phyloP scores from a whole-genome alignment of 2,888 invertebrate genomes.

The Ectropis crepuscularia region DNA sequence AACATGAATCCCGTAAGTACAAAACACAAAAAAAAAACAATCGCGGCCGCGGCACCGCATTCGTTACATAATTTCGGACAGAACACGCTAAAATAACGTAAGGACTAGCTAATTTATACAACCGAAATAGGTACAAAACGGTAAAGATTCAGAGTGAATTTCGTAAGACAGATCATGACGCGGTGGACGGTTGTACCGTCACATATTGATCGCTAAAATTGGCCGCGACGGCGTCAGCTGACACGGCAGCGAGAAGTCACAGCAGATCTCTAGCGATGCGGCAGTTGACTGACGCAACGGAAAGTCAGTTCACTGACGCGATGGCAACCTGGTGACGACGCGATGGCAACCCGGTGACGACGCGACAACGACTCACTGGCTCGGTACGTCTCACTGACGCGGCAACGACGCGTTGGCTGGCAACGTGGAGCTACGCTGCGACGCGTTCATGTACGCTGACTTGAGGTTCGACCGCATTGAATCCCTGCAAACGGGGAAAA shows the following conservation, averaged over 20 bases:
- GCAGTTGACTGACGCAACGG: too few species aligned
- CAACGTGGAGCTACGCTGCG: constrained; percentile 94
- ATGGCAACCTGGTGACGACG: neutral
- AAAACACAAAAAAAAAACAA: constrained; percentile 56
- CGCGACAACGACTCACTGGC: constrained; percentile 7
- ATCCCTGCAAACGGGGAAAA: constrained; percentile 82
- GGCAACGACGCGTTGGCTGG: constrained; percentile 93
- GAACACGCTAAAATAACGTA: constrained; percentile 59
- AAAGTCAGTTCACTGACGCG: neutral
- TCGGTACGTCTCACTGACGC: constrained; percentile 71
- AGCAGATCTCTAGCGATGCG: too few species aligned
- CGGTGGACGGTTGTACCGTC: constrained; percentile 5
- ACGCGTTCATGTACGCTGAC: constrained; percentile 88
- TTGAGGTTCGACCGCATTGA: constrained; percentile 91
- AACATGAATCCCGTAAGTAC: constrained; percentile 60
- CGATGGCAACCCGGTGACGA: neutral
- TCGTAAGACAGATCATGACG: constrained; percentile 52
- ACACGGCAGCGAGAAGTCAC: neutral
- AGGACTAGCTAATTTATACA: constrained; percentile 69
- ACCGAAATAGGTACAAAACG: constrained; percentile 51
- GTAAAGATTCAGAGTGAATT: constrained; percentile 50
- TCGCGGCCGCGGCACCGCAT: constrained; percentile 61
- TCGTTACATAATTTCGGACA: constrained; percentile 62
- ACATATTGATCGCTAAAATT: neutral
- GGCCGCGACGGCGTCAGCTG: neutral